Base-by-base conservation (phyloP, 2,113 vertebrate species). In the Baryphthengus martii region DNA sequence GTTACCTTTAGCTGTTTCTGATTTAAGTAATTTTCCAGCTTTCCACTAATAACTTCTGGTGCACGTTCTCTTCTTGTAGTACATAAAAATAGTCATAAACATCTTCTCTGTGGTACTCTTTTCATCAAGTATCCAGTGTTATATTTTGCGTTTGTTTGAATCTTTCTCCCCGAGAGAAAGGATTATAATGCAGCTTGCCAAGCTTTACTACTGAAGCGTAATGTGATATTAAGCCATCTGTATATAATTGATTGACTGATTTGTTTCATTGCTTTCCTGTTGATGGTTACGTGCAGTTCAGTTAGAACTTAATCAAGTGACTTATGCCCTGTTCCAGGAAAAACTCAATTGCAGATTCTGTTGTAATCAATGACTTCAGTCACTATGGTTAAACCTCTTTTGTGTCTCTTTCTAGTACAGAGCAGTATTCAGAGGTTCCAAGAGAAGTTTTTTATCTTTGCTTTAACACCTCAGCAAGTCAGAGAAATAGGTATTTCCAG, bases 401-500 rank as follows among this genome's bases (percentile, higher is more conserved):
- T 96, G 7, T 94, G 50, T 96, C 10, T 96, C 3, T 63, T 45
- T 92, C 53, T 47, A 99, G 99, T 98, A 98, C 98, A 78, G 80
- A 99, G 98, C 96, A 98, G 98, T 95, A 98, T 99, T 97, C 99
- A 99, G 88, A 98, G 99, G 58, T 99, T 99, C 96, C 99, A 99
- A 92, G 99, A 99, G 96, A 99, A 99, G 95, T 99, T 99, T 97
- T 99, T 99, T 89, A 99, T 99, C 97, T 99, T 99, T 98, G 99
- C 99, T 74, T 96, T 99, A 98, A 99, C 99, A 35, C 99, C 99
- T 92, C 99, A 99, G 76, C 99, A 99, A 97, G 99, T 99, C 96
- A 98, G 99, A 97, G 99, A 99, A 97, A 99, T 99, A 85, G 99
- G 99, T 98, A 99, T 99, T 98, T 99, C 99, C 95, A 99, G 99